phyloP scores from a whole-genome alignment of 2,888 invertebrate genomes.

The Sinodicranocentrus sp. region DNA sequence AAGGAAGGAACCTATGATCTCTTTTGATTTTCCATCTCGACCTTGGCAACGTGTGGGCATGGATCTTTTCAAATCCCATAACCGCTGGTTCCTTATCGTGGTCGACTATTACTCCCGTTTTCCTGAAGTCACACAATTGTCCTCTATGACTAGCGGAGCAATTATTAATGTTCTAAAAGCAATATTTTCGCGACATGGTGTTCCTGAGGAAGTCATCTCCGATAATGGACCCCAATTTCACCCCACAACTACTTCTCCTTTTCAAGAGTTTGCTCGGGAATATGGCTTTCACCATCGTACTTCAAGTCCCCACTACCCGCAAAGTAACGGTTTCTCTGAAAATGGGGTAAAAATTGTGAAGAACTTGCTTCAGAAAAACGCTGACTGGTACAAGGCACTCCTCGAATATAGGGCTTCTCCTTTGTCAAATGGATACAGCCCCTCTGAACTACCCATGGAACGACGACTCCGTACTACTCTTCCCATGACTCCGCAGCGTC shows the following conservation, averaged over 20 bases:
- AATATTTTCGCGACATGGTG: slow-evolving; percentile 74
- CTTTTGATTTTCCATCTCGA: slow-evolving; percentile 59
- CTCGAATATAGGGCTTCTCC: slow-evolving; percentile 75
- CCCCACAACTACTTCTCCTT: slow-evolving; percentile 43
- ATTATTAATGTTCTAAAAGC: slow-evolving; percentile 39
- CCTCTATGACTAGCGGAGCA: not conserved
- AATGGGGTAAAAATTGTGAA: slow-evolving; percentile 74
- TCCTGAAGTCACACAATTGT: slow-evolving; percentile 68
- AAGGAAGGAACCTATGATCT: slow-evolving; percentile 58
- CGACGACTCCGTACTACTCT: slow-evolving; percentile 74
- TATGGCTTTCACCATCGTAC: slow-evolving; percentile 71
- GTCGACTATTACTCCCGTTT: slow-evolving; percentile 74
- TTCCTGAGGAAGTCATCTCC: slow-evolving; percentile 74
- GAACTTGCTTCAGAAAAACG: slow-evolving; percentile 74
- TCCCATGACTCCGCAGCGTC: slow-evolving; percentile 67
- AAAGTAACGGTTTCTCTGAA: slow-evolving; percentile 75
- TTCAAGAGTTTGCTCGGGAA: slow-evolving; percentile 68
- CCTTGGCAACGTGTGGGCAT: slow-evolving; percentile 70
- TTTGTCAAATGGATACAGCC: slow-evolving; percentile 74
- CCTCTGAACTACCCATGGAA: slow-evolving; percentile 77
- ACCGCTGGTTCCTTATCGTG: slow-evolving; percentile 59
- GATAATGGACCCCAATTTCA: slow-evolving; percentile 75
- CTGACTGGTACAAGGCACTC: slow-evolving; percentile 74
- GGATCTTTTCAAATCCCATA: slow-evolving; percentile 64
- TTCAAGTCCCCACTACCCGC: slow-evolving; percentile 73